Evolutionary conservation across 2,797 vertebrate genomes (phyloP).

Genomic region (Menidia menidia): DNA sequence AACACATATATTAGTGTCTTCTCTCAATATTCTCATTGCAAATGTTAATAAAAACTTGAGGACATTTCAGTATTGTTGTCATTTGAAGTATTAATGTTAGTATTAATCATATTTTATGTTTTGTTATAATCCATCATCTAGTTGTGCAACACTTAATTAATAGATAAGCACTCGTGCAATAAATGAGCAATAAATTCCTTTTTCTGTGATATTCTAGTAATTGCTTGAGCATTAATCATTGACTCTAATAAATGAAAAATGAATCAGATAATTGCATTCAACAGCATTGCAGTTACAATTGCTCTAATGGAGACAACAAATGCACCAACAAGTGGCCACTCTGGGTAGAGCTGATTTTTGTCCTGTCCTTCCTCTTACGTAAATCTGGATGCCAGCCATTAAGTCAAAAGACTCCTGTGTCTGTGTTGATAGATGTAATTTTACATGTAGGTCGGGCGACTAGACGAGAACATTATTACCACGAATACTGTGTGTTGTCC

Average conservation of each 20-base stretch:
- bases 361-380: background rate
- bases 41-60: conserved; percentile 30
- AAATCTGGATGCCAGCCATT: background rate
- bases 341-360: background rate
- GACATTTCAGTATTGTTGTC: conserved; percentile 19
- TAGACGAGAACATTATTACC: background rate
- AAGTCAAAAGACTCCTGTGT: background rate
- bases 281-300: background rate
- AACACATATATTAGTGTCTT: background rate
- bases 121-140: conserved; percentile 6
- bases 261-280: background rate
- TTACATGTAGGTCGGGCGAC: background rate
- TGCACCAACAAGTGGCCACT: background rate
- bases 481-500: background rate
- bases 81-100: no score
- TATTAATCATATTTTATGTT: background rate
- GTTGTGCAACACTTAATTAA: background rate
- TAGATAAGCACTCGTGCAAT: no score
- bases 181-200: background rate
- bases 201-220: background rate
- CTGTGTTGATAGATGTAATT: background rate
- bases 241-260: background rate
- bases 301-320: background rate
- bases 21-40: background rate
- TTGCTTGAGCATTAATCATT: background rate